A percentile compares a stretch with the other conserved stretches of the same genome.
These are phyloP conservation scores for Drosophila oshimai DNA, from an alignment of 1,140 invertebrate genomes.

Conservation along the genomic window DNA sequence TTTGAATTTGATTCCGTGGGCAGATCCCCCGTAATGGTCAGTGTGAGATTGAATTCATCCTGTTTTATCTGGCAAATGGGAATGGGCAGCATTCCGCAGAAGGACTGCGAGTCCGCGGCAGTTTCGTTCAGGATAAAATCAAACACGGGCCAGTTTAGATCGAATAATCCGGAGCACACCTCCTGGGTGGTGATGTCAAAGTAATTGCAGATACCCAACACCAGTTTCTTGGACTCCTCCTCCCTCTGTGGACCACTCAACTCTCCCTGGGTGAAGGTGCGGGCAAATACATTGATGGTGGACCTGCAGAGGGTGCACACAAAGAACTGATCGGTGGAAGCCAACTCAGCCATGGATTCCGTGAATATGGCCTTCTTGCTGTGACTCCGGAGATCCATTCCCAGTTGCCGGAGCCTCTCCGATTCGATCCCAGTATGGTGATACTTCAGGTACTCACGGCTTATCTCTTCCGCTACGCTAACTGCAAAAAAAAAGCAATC, in stretches of 20 bases:
- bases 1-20: conserved; percentile 41
- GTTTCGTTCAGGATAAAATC: conserved; percentile 65
- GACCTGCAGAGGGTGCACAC: conserved; percentile 84
- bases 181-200: conserved; percentile 78
- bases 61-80: conserved; percentile 55
- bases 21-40: conserved; percentile 40
- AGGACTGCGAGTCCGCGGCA: conserved; percentile 41
- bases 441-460: conserved; percentile 61
- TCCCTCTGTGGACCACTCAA: conserved; percentile 50
- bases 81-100: conserved; percentile 69
- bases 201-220: conserved; percentile 50
- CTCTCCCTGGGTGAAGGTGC: conserved; percentile 65
- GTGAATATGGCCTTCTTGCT: conserved; percentile 62
- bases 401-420: conserved; percentile 24
- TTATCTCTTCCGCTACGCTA: conserved; percentile 57
- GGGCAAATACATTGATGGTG: conserved; percentile 79
- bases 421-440: conserved; percentile 46
- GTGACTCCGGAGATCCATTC: conserved; percentile 41
- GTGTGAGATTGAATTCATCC: conserved; percentile 39
- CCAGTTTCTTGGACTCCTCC: conserved; percentile 83
- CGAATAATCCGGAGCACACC: conserved; percentile 84
- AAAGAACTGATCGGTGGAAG: conserved; percentile 51
- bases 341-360: conserved; percentile 44
- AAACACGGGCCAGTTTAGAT: conserved; percentile 59
- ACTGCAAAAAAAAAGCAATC: conserved; percentile 19